Evolutionary conservation across 2,113 vertebrate genomes (phyloP).

Genomic region (Melanocharis versteri): DNA sequence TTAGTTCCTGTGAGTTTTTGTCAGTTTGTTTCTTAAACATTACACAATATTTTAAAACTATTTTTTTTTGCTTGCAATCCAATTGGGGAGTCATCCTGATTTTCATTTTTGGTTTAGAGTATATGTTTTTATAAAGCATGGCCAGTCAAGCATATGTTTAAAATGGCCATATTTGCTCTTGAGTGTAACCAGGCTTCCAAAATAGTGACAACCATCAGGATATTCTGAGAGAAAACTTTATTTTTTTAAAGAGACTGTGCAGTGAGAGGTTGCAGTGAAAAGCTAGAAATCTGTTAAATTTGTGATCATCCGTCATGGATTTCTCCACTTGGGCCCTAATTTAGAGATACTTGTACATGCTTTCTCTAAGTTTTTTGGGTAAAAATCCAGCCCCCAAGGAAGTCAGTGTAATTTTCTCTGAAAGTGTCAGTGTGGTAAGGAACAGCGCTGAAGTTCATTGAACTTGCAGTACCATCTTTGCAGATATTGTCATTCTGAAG

Average conservation of each 20-base stretch:
- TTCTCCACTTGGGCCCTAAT: neutral
- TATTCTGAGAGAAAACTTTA: neutral
- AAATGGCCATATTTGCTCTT: neutral
- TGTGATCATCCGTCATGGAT: neutral
- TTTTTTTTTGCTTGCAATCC: neutral
- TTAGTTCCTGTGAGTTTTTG: neutral
- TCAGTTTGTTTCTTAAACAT: neutral
- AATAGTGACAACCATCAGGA: neutral
- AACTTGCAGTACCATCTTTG: neutral
- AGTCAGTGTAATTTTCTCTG: neutral
- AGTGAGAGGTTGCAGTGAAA: neutral
- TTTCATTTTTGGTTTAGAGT: neutral
- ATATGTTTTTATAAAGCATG: neutral
- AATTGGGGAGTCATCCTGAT: neutral
- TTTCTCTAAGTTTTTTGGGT: neutral
- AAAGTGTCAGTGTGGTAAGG: neutral
- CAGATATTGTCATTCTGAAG: neutral
- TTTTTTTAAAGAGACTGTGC: neutral
- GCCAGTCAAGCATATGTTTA: neutral
- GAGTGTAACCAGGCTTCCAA: neutral
- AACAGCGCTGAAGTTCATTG: neutral
- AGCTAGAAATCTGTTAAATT: neutral
- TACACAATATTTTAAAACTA: neutral
- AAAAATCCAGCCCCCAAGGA: neutral
- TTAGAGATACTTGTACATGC: neutral